Conservation (phyloP, 2,888 invertebrate genomes). For the Mechanitis messenoides region DNA sequence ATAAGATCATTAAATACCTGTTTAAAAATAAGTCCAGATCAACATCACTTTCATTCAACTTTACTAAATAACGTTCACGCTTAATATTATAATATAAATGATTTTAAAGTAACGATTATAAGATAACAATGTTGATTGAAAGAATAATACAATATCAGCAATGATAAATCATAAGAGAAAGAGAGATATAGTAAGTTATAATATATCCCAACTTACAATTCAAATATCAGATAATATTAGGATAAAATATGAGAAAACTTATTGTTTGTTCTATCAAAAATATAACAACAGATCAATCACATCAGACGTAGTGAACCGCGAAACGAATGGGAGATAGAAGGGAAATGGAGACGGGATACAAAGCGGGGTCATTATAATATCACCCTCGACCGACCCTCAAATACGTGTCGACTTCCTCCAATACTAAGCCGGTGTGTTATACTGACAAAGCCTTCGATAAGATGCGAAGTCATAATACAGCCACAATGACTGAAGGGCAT, state of each 20-base stretch:
- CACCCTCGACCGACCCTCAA: conserved; percentile 37
- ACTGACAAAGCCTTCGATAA: too few species aligned
- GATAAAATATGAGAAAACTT: conserved; percentile 3
- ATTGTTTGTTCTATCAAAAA: conserved; percentile 9
- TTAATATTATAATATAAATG: too few species aligned
- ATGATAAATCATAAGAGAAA: too few species aligned
- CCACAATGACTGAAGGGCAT: too few species aligned
- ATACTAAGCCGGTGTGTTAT: conserved; percentile 27
- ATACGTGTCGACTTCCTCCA: conserved; percentile 43
- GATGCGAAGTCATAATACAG: too few species aligned
- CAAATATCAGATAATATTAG: conserved; percentile 1
- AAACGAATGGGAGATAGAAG: conserved; percentile 34
- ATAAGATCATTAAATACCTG: too few species aligned
- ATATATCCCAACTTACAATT: neutral
- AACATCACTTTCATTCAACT: too few species aligned
- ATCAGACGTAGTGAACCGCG: conserved; percentile 37
- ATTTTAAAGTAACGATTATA: too few species aligned
- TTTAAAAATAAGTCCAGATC: too few species aligned
- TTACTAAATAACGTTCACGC: too few species aligned
- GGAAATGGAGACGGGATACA: conserved; percentile 49
- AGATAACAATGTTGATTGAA: too few species aligned
- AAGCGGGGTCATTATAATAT: conserved; percentile 51
- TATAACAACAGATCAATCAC: conserved; percentile 31
- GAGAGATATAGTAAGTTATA: neutral
- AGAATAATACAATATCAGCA: too few species aligned